Conservation (phyloP, 2,888 invertebrate species). For the Phlogophora meticulosa region DNA sequence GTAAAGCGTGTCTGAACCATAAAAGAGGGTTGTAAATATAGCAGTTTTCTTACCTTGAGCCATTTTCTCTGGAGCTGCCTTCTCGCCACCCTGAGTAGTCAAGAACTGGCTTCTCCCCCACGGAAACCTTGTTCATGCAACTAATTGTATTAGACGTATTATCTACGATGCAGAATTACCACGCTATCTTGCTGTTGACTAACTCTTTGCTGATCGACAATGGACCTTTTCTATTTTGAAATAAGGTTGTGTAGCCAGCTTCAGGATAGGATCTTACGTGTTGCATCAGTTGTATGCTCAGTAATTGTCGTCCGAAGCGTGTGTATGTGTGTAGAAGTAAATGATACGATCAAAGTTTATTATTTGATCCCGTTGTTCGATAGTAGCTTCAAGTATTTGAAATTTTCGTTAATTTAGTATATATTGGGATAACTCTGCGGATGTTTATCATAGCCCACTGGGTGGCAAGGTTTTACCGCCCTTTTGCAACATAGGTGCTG, state of each 20-base stretch:
- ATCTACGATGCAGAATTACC: slow-evolving; percentile 59
- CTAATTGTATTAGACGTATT: slow-evolving; percentile 78
- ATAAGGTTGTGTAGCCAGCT: neutral
- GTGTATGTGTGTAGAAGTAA: slow-evolving; percentile 13
- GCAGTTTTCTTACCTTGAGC: slow-evolving; percentile 53
- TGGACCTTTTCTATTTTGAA: slow-evolving; percentile 1
- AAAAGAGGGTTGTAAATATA: neutral
- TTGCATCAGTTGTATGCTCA: slow-evolving; percentile 22
- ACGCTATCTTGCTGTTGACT: neutral
- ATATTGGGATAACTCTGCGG: no score
- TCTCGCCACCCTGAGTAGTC: slow-evolving; percentile 56
- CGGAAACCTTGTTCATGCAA: slow-evolving; percentile 71
- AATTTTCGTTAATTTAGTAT: no score
- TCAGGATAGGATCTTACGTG: no score
- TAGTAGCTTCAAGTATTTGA: neutral
- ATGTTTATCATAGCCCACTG: no score
- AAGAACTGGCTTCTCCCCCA: slow-evolving; percentile 68
- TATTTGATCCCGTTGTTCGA: neutral
- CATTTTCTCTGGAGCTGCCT: slow-evolving; percentile 44
- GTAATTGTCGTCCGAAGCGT: slow-evolving; percentile 22
- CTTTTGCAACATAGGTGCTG: no score
- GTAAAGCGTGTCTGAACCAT: neutral
- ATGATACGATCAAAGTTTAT: neutral
- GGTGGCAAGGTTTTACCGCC: neutral
- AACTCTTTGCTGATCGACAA: slow-evolving; percentile 6